These are phyloP conservation scores for Gallirallus australis DNA, from an alignment of 2,797 vertebrate genomes.

Conservation along the genomic window DNA sequence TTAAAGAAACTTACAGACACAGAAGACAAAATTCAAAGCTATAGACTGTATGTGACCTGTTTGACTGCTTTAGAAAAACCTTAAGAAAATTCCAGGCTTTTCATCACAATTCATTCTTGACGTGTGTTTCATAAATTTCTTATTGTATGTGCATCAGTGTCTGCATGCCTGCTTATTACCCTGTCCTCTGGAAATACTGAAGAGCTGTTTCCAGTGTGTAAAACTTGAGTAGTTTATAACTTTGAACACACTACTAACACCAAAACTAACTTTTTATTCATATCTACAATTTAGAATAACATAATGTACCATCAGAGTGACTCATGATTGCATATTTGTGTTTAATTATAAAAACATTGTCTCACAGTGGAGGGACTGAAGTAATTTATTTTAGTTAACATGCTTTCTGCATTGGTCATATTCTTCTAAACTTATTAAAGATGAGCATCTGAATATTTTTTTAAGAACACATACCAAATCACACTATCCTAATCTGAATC, in stretches of 20 bases:
- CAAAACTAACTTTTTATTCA: slow-evolving; percentile 3
- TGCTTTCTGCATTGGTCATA: slow-evolving; percentile 58
- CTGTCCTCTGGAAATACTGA: slow-evolving; percentile 43
- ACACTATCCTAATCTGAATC: not conserved
- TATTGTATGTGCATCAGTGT: slow-evolving; percentile 23
- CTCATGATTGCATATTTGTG: slow-evolving; percentile 45
- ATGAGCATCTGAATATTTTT: not conserved
- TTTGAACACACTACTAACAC: not conserved
- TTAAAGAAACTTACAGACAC: not conserved
- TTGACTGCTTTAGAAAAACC: not conserved
- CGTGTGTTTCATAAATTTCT: slow-evolving; percentile 62
- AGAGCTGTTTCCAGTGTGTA: not conserved
- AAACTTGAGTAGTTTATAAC: slow-evolving; percentile 27
- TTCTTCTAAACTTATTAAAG: slow-evolving; percentile 16
- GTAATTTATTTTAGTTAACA: slow-evolving; percentile 65
- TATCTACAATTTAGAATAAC: slow-evolving; percentile 41
- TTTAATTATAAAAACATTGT: slow-evolving; percentile 69
- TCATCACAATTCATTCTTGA: slow-evolving; percentile 68
- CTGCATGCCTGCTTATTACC: slow-evolving; percentile 29
- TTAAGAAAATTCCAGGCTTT: slow-evolving; percentile 57
- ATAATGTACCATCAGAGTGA: slow-evolving; percentile 38
- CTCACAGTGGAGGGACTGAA: slow-evolving; percentile 54
- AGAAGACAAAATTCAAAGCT: not conserved
- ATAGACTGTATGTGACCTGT: not conserved
- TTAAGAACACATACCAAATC: not conserved